Conservation (phyloP, 2,797 vertebrate genomes). For the Todus mexicanus region DNA sequence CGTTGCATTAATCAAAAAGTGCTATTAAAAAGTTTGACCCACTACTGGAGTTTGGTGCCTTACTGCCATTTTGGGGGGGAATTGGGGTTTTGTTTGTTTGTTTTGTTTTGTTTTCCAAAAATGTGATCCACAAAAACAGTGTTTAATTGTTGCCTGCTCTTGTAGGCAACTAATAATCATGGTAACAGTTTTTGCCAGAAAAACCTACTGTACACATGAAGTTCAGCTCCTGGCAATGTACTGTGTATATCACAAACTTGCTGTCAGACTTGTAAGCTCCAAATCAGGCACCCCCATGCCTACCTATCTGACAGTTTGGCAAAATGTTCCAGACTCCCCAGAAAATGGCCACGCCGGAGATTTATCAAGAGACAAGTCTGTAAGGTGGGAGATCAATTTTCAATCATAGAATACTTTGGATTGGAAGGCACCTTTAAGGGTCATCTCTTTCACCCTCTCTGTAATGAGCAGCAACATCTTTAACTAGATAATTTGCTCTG, state of each 20-base stretch:
- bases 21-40: not conserved
- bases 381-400: not conserved
- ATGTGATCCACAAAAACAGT: not conserved
- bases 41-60: not conserved
- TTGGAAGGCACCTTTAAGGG: not conserved
- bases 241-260: not conserved
- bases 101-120: too few species aligned
- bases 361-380: not conserved
- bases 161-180: not conserved
- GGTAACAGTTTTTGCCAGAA: not conserved
- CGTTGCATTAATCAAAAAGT: not conserved
- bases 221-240: not conserved
- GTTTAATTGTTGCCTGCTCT: not conserved
- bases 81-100: too few species aligned
- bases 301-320: not conserved
- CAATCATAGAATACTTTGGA: not conserved
- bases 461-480: not conserved
- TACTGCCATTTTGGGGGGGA: too few species aligned
- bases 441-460: not conserved
- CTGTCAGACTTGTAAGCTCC: not conserved
- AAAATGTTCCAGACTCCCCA: not conserved
- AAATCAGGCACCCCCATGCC: not conserved
- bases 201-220: not conserved
- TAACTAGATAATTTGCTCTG: not conserved
- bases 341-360: not conserved